phyloP scores from a whole-genome alignment of 1,140 invertebrate species.

The Drosophila parabipectinata region DNA sequence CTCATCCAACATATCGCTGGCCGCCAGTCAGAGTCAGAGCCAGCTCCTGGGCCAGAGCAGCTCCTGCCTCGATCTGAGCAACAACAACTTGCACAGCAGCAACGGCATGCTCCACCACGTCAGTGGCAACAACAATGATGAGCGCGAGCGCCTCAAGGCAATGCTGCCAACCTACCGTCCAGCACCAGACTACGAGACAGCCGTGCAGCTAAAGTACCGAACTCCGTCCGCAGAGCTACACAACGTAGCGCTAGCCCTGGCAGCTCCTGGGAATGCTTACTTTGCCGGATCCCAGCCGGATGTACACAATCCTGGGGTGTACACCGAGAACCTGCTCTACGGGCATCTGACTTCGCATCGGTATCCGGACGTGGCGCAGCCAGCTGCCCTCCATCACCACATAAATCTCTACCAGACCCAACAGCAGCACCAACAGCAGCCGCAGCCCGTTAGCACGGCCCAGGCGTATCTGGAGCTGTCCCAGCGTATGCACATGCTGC shows the following conservation, averaged over 20 bases:
- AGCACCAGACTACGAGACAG: slow-evolving; percentile 97
- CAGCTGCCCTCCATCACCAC: slow-evolving; percentile 80
- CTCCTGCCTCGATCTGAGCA: slow-evolving; percentile 88
- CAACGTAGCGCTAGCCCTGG: slow-evolving; percentile 63
- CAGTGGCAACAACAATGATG: slow-evolving; percentile 57
- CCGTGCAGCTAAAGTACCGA: slow-evolving; percentile 92
- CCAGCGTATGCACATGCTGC: slow-evolving; percentile 87
- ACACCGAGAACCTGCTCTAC: slow-evolving; percentile 62
- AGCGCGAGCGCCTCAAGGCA: slow-evolving; percentile 85
- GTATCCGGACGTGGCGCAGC: slow-evolving; percentile 87
- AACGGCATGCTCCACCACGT: slow-evolving; percentile 64
- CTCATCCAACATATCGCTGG: slow-evolving; percentile 76
- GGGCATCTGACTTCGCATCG: slow-evolving; percentile 74
- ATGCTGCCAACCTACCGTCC: slow-evolving; percentile 94
- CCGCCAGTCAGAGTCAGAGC: slow-evolving; percentile 72
- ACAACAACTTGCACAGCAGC: slow-evolving; percentile 83
- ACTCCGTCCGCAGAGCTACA: slow-evolving; percentile 84
- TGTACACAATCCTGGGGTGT: slow-evolving; percentile 69
- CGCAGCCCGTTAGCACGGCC: slow-evolving; percentile 37
- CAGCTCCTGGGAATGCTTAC: slow-evolving; percentile 60
- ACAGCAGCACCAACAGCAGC: slow-evolving; percentile 60
- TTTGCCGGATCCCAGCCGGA: slow-evolving; percentile 81
- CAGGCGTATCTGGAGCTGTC: slow-evolving; percentile 72
- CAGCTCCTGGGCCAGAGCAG: slow-evolving; percentile 87
- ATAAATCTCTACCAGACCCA: slow-evolving; percentile 65